Evolutionary conservation across 2,888 invertebrate species (phyloP).

Genomic region (Nymphalis urticae): DNA sequence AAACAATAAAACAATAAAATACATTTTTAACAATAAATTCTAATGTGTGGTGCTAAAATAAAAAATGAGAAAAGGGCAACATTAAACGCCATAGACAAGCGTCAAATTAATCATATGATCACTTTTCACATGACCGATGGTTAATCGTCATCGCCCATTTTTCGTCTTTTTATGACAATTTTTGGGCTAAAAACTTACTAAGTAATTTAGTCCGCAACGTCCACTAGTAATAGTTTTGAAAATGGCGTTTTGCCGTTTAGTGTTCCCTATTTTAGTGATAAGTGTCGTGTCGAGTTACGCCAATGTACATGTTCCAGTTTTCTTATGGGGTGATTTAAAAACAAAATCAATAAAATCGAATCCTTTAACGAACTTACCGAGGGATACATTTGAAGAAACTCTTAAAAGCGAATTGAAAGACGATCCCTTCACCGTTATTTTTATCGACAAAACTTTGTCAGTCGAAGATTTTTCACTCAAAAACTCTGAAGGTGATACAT

Average conservation of each 20-base stretch:
- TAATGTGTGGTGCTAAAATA: background rate
- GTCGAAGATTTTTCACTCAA: conserved; percentile 82
- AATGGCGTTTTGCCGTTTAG: conserved; percentile 75
- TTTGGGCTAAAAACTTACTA: conserved; percentile 56
- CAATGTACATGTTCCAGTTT: conserved; percentile 80
- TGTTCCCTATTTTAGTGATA: conserved; percentile 68
- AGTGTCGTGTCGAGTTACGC: conserved; percentile 60
- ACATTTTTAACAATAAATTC: no score
- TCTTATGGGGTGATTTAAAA: conserved; percentile 79
- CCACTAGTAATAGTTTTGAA: conserved; percentile 60
- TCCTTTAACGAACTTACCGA: conserved; percentile 57
- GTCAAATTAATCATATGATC: conserved; percentile 77
- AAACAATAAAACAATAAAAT: no score
- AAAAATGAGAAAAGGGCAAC: conserved; percentile 33
- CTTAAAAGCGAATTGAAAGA: conserved; percentile 61
- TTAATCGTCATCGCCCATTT: conserved; percentile 67
- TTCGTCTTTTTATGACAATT: conserved; percentile 64
- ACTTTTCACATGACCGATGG: conserved; percentile 78
- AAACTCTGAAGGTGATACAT: conserved; percentile 62
- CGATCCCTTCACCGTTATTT: conserved; percentile 73
- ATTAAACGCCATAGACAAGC: conserved; percentile 57
- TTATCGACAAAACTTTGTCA: conserved; percentile 79
- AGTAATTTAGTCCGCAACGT: conserved; percentile 61
- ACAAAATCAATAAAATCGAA: conserved; percentile 50
- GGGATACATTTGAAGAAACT: conserved; percentile 60